Percentiles rank a stretch among this genome's conserved stretches.
Conservation (phyloP, 64 coral and sea anemone genomes). For the Montipora sp. region DNA sequence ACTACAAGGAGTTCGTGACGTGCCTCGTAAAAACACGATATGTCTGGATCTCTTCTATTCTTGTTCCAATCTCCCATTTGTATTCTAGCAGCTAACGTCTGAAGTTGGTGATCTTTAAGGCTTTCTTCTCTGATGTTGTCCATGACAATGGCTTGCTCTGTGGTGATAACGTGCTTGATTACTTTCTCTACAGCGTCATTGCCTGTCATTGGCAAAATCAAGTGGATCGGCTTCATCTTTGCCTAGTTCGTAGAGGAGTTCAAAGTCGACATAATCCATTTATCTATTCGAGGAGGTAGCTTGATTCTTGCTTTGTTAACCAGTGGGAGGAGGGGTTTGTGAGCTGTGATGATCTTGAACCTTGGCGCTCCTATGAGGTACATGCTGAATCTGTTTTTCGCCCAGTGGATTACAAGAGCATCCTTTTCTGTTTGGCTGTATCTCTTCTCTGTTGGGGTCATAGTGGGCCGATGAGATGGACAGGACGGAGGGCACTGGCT, state of each 20-base stretch:
- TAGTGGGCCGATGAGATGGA: slow-evolving; percentile 70
- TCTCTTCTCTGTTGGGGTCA: slow-evolving; percentile 33
- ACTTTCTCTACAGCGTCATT: slow-evolving; percentile 17
- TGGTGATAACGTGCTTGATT: slow-evolving; percentile 8
- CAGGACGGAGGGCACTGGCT: slow-evolving; percentile 18
- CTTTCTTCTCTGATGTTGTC: slow-evolving; percentile 21
- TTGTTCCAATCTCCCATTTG: slow-evolving; percentile 6
- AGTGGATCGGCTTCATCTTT: slow-evolving; percentile 51
- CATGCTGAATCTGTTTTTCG: slow-evolving; percentile 63
- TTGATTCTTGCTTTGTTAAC: slow-evolving; percentile 49
- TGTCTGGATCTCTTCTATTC: slow-evolving; percentile 25
- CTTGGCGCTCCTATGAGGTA: slow-evolving; percentile 55
- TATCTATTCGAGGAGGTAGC: slow-evolving; percentile 55
- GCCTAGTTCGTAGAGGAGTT: slow-evolving; percentile 44
- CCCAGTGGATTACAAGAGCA: slow-evolving; percentile 36
- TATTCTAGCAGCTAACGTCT: slow-evolving; percentile 35
- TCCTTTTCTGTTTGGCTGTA: slow-evolving; percentile 75
- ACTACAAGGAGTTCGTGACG: not conserved
- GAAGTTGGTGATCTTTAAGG: slow-evolving; percentile 1
- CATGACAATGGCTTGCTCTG: slow-evolving; percentile 44
- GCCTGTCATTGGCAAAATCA: slow-evolving; percentile 46
- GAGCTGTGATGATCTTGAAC: slow-evolving; percentile 55
- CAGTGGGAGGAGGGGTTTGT: slow-evolving; percentile 52
- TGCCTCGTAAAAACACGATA: not conserved
- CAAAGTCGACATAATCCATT: slow-evolving; percentile 58